Conservation (phyloP, 2,888 invertebrate species). For the Uropetala carovei region DNA sequence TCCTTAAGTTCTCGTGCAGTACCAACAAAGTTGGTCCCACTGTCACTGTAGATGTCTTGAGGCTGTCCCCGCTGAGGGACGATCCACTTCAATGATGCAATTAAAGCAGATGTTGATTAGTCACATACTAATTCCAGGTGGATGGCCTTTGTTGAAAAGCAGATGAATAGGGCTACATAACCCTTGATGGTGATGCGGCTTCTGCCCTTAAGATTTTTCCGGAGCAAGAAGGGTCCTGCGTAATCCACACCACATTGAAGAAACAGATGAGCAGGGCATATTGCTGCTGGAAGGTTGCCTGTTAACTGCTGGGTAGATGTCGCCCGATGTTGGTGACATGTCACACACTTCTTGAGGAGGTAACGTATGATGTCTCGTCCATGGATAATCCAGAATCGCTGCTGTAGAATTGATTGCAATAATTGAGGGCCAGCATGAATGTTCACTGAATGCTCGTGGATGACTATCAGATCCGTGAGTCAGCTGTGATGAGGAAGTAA, state of each 20-base stretch:
- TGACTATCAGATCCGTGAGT: neutral
- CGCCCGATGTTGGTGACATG: slow-evolving; percentile 15
- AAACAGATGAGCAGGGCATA: slow-evolving; percentile 69
- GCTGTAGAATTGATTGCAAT: neutral
- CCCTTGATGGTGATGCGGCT: neutral
- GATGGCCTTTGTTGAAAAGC: neutral
- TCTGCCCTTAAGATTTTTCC: slow-evolving; percentile 68
- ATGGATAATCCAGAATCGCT: neutral
- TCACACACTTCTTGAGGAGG: neutral
- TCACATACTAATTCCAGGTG: slow-evolving; percentile 5
- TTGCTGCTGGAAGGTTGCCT: slow-evolving; percentile 70
- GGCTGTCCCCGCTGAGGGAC: slow-evolving; percentile 66
- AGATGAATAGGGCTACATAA: neutral
- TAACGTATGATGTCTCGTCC: neutral
- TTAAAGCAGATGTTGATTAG: neutral
- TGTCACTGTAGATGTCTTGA: slow-evolving; percentile 66
- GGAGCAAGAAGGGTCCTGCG: too few species aligned
- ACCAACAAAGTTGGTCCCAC: neutral
- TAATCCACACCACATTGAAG: slow-evolving; percentile 68
- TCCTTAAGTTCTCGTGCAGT: neutral
- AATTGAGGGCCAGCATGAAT: too few species aligned
- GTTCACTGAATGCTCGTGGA: neutral
- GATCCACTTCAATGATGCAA: neutral
- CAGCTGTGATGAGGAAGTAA: neutral
- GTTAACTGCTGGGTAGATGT: slow-evolving; percentile 68